phyloP scores from a whole-genome alignment of 2,888 invertebrate species.

The Melanargia galathea region DNA sequence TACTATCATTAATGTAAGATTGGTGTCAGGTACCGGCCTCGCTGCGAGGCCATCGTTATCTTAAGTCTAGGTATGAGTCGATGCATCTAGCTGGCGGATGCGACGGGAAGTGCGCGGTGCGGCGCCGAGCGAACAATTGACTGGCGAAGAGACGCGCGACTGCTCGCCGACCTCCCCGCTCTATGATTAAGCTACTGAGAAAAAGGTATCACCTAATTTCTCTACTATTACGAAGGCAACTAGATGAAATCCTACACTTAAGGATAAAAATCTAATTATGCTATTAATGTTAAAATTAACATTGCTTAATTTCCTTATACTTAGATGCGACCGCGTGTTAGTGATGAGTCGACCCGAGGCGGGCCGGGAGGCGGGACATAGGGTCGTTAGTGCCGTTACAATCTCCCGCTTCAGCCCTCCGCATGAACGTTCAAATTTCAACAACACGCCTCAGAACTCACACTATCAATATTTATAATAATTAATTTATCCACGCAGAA shows the following conservation, averaged over 20 bases:
- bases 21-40: conserved; percentile 78
- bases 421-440: conserved; percentile 21
- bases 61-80: conserved; percentile 63
- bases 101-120: conserved; percentile 47
- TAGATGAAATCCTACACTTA: conserved; percentile 82
- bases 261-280: conserved; percentile 80
- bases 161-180: conserved; percentile 58
- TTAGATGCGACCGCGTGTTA: conserved; percentile 56
- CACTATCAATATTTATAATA: conserved; percentile 27
- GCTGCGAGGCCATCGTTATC: conserved; percentile 56
- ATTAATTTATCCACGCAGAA: conserved; percentile 35
- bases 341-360: conserved; percentile 42
- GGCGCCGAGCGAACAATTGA: conserved; percentile 57
- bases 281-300: conserved; percentile 81
- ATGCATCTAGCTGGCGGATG: conserved; percentile 72
- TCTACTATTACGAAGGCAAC: conserved; percentile 81
- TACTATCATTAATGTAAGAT: conserved; percentile 56
- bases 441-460: conserved; percentile 33
- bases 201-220: conserved; percentile 78
- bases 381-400: conserved; percentile 69
- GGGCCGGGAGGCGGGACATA: conserved; percentile 44
- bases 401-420: conserved; percentile 28
- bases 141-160: conserved; percentile 63
- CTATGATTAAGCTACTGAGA: conserved; percentile 74
- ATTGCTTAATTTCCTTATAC: conserved; percentile 74